Conservation (phyloP, 1,140 invertebrate genomes). For the Pissodes strobi region DNA sequence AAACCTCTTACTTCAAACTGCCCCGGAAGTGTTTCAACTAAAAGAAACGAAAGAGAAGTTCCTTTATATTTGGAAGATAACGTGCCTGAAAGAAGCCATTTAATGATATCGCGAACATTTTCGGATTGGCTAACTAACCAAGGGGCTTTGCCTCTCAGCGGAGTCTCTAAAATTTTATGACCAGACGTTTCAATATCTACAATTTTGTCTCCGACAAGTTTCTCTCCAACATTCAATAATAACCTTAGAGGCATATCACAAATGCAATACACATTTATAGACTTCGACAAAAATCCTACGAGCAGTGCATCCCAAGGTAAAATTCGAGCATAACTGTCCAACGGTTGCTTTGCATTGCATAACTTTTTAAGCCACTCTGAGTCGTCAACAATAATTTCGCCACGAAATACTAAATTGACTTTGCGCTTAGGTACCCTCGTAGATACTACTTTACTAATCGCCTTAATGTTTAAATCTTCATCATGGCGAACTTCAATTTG, state of each 20-base stretch:
- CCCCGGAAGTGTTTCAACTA: conserved; percentile 33
- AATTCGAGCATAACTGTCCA: conserved; percentile 34
- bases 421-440: not conserved
- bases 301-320: conserved; percentile 42
- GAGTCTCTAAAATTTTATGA: not conserved
- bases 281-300: conserved; percentile 27
- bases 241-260: conserved; percentile 28
- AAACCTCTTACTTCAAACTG: conserved; percentile 43
- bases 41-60: conserved; percentile 35
- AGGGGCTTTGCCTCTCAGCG: conserved; percentile 5
- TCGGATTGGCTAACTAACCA: conserved; percentile 13
- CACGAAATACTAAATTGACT: conserved; percentile 37
- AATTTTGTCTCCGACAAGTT: not conserved
- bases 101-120: conserved; percentile 28
- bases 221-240: conserved; percentile 30
- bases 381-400: conserved; percentile 43
- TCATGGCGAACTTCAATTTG: conserved; percentile 11
- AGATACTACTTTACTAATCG: not conserved
- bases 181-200: conserved; percentile 9
- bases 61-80: conserved; percentile 31
- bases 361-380: conserved; percentile 33
- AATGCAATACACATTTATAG: conserved; percentile 42
- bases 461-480: not conserved
- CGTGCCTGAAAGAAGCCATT: conserved; percentile 38
- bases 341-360: conserved; percentile 17